phyloP scores from a whole-genome alignment of 2,113 vertebrate genomes.

The Pituophis catenifer region DNA sequence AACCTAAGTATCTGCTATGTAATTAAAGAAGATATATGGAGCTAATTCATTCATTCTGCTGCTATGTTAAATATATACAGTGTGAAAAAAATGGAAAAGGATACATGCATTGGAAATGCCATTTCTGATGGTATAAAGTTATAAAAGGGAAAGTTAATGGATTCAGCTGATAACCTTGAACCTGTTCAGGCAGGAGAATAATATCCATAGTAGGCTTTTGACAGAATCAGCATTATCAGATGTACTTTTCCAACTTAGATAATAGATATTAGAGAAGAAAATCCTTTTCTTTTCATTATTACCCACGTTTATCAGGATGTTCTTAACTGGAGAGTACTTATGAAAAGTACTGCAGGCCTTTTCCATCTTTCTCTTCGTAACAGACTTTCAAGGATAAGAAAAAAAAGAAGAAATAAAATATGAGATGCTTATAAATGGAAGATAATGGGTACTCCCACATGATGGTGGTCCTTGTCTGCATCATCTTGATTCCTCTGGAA shows the following conservation, averaged over 20 bases:
- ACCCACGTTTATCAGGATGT: neutral
- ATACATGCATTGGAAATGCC: neutral
- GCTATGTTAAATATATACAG: neutral
- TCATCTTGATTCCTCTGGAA: neutral
- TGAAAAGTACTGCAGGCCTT: neutral
- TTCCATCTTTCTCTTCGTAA: neutral
- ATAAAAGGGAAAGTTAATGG: constrained; percentile 15
- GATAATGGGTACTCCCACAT: neutral
- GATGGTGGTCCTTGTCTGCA: neutral
- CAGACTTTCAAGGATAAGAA: neutral
- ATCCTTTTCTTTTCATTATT: neutral
- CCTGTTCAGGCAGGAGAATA: neutral
- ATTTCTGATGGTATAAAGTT: constrained; percentile 12
- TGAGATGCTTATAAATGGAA: neutral
- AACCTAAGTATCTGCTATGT: neutral
- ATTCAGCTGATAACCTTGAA: neutral
- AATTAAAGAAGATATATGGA: neutral
- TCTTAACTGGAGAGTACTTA: neutral
- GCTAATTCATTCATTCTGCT: neutral
- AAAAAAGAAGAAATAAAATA: neutral
- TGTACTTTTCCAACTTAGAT: neutral
- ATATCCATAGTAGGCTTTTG: neutral
- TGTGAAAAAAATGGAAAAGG: neutral
- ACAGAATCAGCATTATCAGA: neutral
- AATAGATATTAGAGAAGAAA: neutral